phyloP scores from a whole-genome alignment of 2,113 vertebrate genomes.

The Stegostoma tigrinum region DNA sequence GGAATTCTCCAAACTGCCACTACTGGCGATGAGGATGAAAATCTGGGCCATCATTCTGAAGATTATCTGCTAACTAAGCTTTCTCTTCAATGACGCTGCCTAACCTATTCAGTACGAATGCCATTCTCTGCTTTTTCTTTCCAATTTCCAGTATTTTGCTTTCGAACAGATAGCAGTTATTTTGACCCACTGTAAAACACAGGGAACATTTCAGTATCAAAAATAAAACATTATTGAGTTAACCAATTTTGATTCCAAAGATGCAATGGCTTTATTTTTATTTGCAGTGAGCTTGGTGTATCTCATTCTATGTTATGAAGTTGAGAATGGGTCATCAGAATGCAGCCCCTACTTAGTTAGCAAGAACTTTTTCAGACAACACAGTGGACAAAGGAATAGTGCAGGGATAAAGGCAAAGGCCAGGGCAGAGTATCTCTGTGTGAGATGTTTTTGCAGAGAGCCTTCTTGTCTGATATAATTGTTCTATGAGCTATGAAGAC shows the following conservation, averaged over 20 bases:
- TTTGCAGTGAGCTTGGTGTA: background rate
- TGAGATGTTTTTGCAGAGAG: too few species aligned
- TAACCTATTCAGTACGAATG: background rate
- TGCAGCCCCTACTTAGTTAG: background rate
- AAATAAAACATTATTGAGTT: background rate
- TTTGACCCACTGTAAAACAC: background rate
- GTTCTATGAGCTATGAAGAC: background rate
- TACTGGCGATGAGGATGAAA: too few species aligned
- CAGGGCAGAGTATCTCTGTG: too few species aligned
- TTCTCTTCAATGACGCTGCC: background rate
- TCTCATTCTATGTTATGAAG: background rate
- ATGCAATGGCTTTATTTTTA: background rate
- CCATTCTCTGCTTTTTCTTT: background rate
- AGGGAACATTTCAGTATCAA: background rate
- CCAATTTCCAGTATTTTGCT: background rate
- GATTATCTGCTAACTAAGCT: background rate
- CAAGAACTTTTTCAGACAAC: background rate
- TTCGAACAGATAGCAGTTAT: background rate
- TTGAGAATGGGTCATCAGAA: background rate
- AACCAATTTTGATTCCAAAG: background rate
- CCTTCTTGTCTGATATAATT: too few species aligned
- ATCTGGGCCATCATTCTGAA: background rate
- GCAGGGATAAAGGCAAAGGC: too few species aligned
- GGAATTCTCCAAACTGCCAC: too few species aligned
- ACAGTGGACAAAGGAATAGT: too few species aligned